Evolutionary conservation across 1,140 invertebrate genomes (phyloP), one percentile per base, ranked within the genome.

Genomic region (Drosophila watanabei): DNA sequence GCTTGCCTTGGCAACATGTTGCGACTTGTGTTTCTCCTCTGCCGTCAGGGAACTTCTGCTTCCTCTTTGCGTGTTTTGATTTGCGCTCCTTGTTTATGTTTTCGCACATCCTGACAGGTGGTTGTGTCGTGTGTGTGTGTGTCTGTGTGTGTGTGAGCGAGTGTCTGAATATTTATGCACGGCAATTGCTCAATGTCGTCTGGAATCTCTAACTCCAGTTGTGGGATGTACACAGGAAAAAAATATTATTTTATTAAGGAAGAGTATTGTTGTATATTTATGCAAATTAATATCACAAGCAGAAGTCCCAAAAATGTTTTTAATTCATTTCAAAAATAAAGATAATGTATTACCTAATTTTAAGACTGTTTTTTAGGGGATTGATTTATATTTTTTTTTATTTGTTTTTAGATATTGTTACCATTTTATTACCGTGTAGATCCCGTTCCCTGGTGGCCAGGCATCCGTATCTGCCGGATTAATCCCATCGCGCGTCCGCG

Each of bases 151-250:
- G 66, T 49, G 49, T 59, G 49, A 43, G 78, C 56, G 54, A 61
- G 37, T 75, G 75, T 49, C 59, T 37, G 68, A 66, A 75, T 84
- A 89, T 88, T 88, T 88, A 88, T 88, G 85, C 80, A 71, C 56
- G 45, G 85, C 84, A 88, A 89, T 88, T 89, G 77, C 85, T 88
- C 84, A 88, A 79, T 84, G 84, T 88, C 84, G n/a, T n/a, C n/a
- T n/a, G n/a, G n/a, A n/a, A n/a, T n/a, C n/a, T n/a, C n/a, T n/a
- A n/a, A n/a, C n/a, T n/a, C n/a, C n/a, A n/a, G n/a, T n/a, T n/a
- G n/a, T n/a, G n/a, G n/a, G n/a, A n/a, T n/a, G n/a, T n/a, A n/a
- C n/a, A n/a, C n/a, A n/a, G n/a, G n/a, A n/a, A n/a, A n/a, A n/a
- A n/a, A n/a, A n/a, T n/a, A n/a, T n/a, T n/a, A n/a, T n/a, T n/a